phyloP scores from a whole-genome alignment of 2,113 vertebrate genomes.

The Macroglossus sobrinus region DNA sequence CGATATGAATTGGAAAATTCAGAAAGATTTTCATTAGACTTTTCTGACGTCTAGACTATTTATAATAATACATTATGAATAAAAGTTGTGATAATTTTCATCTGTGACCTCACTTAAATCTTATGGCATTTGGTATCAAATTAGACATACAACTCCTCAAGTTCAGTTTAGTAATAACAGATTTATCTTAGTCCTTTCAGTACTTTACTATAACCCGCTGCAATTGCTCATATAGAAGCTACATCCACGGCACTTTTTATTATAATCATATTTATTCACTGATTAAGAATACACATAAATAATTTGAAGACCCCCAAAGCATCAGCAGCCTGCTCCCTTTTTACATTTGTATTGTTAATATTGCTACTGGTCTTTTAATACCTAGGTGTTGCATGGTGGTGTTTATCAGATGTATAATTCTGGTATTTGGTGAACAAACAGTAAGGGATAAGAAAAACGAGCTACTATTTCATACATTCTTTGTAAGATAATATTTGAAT shows the following conservation, averaged over 20 bases:
- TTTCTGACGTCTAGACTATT: neutral
- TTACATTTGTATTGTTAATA: neutral
- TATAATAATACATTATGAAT: neutral
- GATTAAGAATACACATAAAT: neutral
- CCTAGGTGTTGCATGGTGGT: neutral
- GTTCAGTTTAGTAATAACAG: neutral
- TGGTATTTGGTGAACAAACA: neutral
- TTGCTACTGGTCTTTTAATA: neutral
- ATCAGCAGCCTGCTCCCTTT: neutral
- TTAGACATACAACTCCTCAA: neutral
- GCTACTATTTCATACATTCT: neutral
- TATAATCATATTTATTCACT: neutral
- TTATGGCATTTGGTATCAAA: neutral
- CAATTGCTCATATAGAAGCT: neutral
- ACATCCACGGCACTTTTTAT: neutral
- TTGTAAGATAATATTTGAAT: neutral
- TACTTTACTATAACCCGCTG: neutral
- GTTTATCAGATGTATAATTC: neutral
- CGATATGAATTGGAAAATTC: neutral
- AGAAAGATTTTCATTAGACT: neutral
- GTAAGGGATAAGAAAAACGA: neutral
- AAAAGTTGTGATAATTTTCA: neutral
- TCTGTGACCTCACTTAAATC: neutral
- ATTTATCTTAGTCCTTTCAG: neutral
- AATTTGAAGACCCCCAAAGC: neutral